Percentiles rank a stretch among this genome's conserved stretches.
phyloP scores from a whole-genome alignment of 2,797 vertebrate species.

The Rachycentron canadum region DNA sequence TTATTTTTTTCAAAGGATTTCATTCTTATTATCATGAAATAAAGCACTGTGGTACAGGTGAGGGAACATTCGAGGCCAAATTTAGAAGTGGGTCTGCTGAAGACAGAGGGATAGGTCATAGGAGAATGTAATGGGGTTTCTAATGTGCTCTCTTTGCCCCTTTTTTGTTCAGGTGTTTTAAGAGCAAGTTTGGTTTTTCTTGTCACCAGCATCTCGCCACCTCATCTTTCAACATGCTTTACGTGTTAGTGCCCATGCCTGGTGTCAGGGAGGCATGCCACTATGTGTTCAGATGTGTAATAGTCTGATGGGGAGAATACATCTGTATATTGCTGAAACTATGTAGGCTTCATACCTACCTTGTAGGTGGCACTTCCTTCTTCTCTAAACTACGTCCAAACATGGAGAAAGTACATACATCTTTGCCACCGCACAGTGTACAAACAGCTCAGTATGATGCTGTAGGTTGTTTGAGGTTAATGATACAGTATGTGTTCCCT shows the following conservation, averaged over 20 bases:
- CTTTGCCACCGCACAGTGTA: slow-evolving; percentile 19
- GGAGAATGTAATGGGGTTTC: slow-evolving; percentile 43
- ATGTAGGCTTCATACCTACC: slow-evolving; percentile 63
- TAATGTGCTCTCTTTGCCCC: slow-evolving; percentile 42
- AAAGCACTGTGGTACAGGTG: slow-evolving; percentile 44
- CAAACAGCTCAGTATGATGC: slow-evolving; percentile 7
- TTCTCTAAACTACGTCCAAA: slow-evolving; percentile 53
- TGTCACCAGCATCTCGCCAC: slow-evolving; percentile 62
- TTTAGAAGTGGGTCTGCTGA: slow-evolving; percentile 41
- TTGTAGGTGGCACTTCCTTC: slow-evolving; percentile 61
- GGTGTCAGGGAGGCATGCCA: slow-evolving; percentile 73
- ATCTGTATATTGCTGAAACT: slow-evolving; percentile 73
- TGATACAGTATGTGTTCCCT: slow-evolving; percentile 47
- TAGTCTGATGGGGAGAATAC: slow-evolving; percentile 55
- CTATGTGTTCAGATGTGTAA: slow-evolving; percentile 77
- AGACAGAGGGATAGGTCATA: slow-evolving; percentile 25
- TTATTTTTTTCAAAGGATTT: slow-evolving; percentile 41
- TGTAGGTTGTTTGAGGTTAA: slow-evolving; percentile 61
- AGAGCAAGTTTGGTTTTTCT: slow-evolving; percentile 52
- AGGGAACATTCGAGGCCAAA: slow-evolving; percentile 53
- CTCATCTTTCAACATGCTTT: slow-evolving; percentile 74
- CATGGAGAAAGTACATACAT: slow-evolving; percentile 44
- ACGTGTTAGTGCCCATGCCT: slow-evolving; percentile 70
- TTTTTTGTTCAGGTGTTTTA: slow-evolving; percentile 71
- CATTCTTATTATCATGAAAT: slow-evolving; percentile 62